phyloP scores from a whole-genome alignment of 2,888 invertebrate genomes.

The Balanococcus diminutus region DNA sequence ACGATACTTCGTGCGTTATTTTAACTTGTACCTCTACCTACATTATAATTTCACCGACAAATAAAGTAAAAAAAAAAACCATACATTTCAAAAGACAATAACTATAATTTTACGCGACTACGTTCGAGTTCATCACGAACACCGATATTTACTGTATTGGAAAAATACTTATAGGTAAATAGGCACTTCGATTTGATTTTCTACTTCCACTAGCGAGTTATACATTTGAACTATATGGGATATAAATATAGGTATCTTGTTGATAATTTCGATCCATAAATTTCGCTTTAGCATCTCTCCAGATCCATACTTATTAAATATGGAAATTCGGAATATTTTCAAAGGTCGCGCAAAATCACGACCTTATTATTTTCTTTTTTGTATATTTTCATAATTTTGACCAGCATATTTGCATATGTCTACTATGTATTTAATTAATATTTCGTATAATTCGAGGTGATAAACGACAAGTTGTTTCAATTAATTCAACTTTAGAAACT shows the following conservation, averaged over 20 bases:
- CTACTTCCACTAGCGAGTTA: neutral
- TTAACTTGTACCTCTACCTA: neutral
- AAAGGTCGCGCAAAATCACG: neutral
- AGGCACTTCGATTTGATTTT: neutral
- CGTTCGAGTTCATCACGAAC: neutral
- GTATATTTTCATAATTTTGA: neutral
- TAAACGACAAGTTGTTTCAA: slow-evolving; percentile 1
- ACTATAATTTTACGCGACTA: slow-evolving; percentile 16
- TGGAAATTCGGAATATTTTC: neutral
- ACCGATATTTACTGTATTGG: neutral
- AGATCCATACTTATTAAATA: neutral
- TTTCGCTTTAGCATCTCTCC: neutral
- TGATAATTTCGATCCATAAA: neutral
- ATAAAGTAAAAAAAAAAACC: neutral
- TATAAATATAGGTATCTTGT: neutral
- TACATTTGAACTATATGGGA: neutral
- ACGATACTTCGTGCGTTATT: neutral
- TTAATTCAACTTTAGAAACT: slow-evolving; percentile 27
- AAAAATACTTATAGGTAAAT: slow-evolving; percentile 15
- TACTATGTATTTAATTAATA: neutral
- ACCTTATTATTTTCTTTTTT: neutral
- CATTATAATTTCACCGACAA: neutral
- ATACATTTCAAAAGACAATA: slow-evolving; percentile 22
- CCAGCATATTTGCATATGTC: neutral
- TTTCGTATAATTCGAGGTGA: neutral